Evolutionary conservation across 1,140 invertebrate species (phyloP), one percentile per base, ranked within the genome.

Genomic region (Polyergus mexicanus): DNA sequence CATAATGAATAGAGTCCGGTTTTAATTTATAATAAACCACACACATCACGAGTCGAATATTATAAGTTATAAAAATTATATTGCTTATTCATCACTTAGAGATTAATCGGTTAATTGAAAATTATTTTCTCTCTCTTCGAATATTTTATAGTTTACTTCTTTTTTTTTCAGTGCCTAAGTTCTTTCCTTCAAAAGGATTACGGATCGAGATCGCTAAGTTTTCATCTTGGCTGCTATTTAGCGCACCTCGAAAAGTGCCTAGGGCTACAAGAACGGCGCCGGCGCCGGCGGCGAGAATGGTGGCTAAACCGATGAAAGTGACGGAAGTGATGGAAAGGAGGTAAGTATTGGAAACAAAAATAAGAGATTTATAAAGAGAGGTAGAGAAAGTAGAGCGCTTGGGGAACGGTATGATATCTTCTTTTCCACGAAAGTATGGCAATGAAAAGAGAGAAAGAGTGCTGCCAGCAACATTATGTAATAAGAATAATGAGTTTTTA

Each of bases 211-310:
- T 66, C 76, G 65, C 76, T n/a, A 83, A 89, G 71, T 86, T 89
- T 89, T 56, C 54, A 84, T 81, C 65, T 84, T 75, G 72, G 38
- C 56, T 84, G 84, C 87, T 86, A 89, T 84, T 89, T 89, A 89
- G 66, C 47, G 51, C 51, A 11, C 75, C 54, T 78, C 11, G 72
- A 69, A 86, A 90, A 90, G 78, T 65, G 86, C 81, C 32, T 16
- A n/a, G 47, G 78, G 84, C 66, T 28, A 60, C 22, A 32, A 66
- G 76, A 68, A 66, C 28, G 8, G 6, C n/a, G n/a, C n/a, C n/a
- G n/a, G n/a, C n/a, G n/a, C n/a, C n/a, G n/a, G n/a, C 25, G 25
- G 25, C 25, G 25, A 28, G 25, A 28, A 28, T 6, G 25, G 60
- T 54, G 86, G 47, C 69, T 86, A 86, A 86, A 78, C 68, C 44